Evolutionary conservation across 2,113 vertebrate species (phyloP), one percentile per base, ranked within the genome.

Genomic region (Malurus alboscapulatus): DNA sequence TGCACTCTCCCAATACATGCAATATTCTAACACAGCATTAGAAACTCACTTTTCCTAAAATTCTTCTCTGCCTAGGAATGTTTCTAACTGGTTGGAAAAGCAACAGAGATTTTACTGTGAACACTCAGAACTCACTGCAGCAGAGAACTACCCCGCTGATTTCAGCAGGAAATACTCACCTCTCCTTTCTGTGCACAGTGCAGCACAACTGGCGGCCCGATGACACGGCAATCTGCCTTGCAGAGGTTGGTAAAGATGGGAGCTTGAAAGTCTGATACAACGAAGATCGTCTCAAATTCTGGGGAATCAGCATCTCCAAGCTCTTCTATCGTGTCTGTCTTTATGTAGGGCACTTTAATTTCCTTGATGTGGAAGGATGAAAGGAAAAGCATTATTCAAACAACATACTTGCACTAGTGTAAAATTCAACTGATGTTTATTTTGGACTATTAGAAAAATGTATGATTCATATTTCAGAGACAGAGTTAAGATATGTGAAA

Each of bases 171-270:
- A 85, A 45, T 85, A 95, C 93, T 67, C 96, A 99, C 99, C 98
- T 99, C 98, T 86, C 97, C 97, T 92, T 96, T 99, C 1, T 96
- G 97, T 12, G 98, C 98, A 96, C 98, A 99, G 73, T 97, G 98
- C 92, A 99, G 96, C 44, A 99, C 92, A 14, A 99, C 97, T 8
- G 99, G 98, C 27, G 99, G 99, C 9, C 99, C 99, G 19, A 99
- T 48, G 38, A 99, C 98, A 75, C 99, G 98, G 96, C 97, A 98
- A 13, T 99, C 98, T 5, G 96, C 97, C 92, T 98, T 99, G 96
- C 98, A 97, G 76, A 99, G 98, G 61, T 98, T 98, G 88, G 40
- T 97, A 76, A 98, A 99, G 73, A 98, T 67, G 16, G 98, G 93
- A 87, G 97, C 97, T 85, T 98, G 96, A 84, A 99, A 99, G 94